These are phyloP conservation scores for Pasiphila rectangulata DNA, from an alignment of 2,888 invertebrate genomes.

Conservation along the genomic window DNA sequence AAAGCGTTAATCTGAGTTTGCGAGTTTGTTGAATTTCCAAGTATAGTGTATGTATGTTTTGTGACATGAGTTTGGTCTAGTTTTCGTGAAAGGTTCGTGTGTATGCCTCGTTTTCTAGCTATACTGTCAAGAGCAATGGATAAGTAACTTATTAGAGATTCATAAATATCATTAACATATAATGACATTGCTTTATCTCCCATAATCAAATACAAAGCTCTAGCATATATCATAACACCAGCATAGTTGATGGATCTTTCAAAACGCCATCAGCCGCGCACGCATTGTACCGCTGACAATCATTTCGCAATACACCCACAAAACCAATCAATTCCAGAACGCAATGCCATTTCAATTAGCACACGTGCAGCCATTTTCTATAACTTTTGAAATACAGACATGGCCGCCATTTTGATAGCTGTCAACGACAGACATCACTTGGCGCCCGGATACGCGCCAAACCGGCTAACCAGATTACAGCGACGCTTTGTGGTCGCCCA, in stretches of 20 bases:
- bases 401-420: slow-evolving; percentile 35
- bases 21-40: background rate
- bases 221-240: too few relatives aligned
- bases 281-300: slow-evolving; percentile 11
- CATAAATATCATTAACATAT: too few relatives aligned
- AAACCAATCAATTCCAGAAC: slow-evolving; percentile 21
- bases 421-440: slow-evolving; percentile 47
- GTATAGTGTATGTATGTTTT: background rate
- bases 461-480: slow-evolving; percentile 58
- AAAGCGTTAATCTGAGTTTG: slow-evolving; percentile 1
- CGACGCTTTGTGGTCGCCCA: slow-evolving; percentile 51
- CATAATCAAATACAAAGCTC: too few relatives aligned
- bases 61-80: background rate
- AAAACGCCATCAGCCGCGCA: slow-evolving; percentile 5
- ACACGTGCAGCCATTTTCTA: slow-evolving; percentile 26
- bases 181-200: too few relatives aligned
- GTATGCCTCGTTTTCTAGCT: too few relatives aligned
- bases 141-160: too few relatives aligned
- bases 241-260: slow-evolving; percentile 3
- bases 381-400: slow-evolving; percentile 26
- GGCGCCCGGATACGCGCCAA: slow-evolving; percentile 50
- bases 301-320: slow-evolving; percentile 11
- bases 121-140: too few relatives aligned
- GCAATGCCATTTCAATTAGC: slow-evolving; percentile 23
- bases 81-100: too few relatives aligned